Conservation (phyloP, 2,113 vertebrate genomes). For the Orientallactaga bullata region DNA sequence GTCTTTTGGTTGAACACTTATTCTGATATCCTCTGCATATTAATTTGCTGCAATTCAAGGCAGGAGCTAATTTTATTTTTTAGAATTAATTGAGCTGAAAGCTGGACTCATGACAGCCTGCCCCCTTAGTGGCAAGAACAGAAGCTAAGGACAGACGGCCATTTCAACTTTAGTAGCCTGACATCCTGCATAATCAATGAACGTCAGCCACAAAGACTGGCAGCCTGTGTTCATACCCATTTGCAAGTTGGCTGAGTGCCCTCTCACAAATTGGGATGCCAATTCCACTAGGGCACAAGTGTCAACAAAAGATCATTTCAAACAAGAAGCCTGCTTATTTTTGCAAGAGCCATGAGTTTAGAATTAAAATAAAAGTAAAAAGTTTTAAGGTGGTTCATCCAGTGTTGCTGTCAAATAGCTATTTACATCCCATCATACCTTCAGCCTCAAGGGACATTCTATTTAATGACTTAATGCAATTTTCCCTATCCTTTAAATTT, state of each 20-base stretch:
- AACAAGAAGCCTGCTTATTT: slow-evolving; percentile 63
- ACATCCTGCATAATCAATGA: slow-evolving; percentile 62
- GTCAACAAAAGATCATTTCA: slow-evolving; percentile 76
- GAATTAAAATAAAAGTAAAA: not conserved
- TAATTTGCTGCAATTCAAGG: slow-evolving; percentile 66
- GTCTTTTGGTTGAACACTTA: slow-evolving; percentile 31
- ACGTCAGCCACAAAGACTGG: slow-evolving; percentile 45
- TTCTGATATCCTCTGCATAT: slow-evolving; percentile 60
- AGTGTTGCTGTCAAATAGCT: slow-evolving; percentile 69
- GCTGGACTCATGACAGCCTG: slow-evolving; percentile 41
- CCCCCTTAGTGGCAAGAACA: slow-evolving; percentile 60
- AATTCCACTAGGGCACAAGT: slow-evolving; percentile 71
- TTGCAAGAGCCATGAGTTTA: slow-evolving; percentile 60
- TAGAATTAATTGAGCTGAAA: slow-evolving; percentile 69
- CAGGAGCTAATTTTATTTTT: slow-evolving; percentile 80
- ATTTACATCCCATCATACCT: slow-evolving; percentile 68
- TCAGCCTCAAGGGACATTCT: slow-evolving; percentile 61
- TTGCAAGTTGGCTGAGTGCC: slow-evolving; percentile 74
- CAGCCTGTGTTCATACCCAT: slow-evolving; percentile 10
- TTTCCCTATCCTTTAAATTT: slow-evolving; percentile 66
- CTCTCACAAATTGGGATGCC: slow-evolving; percentile 72
- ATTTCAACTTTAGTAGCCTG: slow-evolving; percentile 78
- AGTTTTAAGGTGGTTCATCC: slow-evolving; percentile 62
- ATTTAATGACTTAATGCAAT: slow-evolving; percentile 73
- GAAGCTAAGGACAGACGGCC: slow-evolving; percentile 64